phyloP scores from a whole-genome alignment of 2,888 invertebrate species.

The Perdita meconis region DNA sequence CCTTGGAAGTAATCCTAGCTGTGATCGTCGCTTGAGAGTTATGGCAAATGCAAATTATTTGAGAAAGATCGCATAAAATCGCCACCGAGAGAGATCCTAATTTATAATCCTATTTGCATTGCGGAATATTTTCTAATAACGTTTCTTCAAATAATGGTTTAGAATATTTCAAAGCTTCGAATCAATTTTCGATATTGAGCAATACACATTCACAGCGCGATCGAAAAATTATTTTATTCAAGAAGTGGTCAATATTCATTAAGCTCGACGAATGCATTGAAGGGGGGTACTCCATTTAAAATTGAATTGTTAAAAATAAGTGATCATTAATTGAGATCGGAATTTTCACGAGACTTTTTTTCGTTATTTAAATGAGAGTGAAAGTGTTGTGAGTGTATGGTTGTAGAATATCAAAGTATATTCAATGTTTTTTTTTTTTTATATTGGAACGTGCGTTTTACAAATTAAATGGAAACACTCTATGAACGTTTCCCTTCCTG shows the following conservation, averaged over 20 bases:
- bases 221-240: too few relatives aligned
- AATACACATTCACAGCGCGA: too few relatives aligned
- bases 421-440: too few relatives aligned
- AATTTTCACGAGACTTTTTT: neutral
- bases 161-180: too few relatives aligned
- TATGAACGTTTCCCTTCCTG: neutral
- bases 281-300: neutral
- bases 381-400: neutral
- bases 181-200: too few relatives aligned
- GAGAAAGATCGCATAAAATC: constrained; percentile 18
- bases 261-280: too few relatives aligned
- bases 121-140: neutral
- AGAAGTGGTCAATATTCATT: too few relatives aligned
- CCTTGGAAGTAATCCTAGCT: constrained; percentile 5
- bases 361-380: neutral
- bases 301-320: neutral
- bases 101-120: neutral
- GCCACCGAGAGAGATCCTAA: neutral
- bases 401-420: neutral
- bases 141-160: neutral
- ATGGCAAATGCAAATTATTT: constrained; percentile 1
- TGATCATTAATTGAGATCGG: neutral
- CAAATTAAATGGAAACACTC: neutral
- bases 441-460: neutral
- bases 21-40: neutral